A percentile compares a stretch with the other conserved stretches of the same genome.
These are phyloP conservation scores for Podarcis raffonei DNA, from an alignment of 2,113 vertebrate species.

Conservation along the genomic window DNA sequence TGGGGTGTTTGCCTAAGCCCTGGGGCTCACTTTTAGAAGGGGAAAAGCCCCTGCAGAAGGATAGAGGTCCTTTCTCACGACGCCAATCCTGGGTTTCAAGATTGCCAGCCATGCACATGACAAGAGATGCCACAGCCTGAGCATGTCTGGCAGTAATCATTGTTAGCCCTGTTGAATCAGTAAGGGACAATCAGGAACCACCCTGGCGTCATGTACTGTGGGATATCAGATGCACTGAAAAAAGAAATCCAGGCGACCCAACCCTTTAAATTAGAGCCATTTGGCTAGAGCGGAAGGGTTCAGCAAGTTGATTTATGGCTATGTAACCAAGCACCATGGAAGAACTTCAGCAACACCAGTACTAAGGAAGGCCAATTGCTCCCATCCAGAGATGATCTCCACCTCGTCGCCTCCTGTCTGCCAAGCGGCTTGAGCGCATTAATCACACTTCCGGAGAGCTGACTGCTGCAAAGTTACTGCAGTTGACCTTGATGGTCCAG, in stretches of 20 bases:
- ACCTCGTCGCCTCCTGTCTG: not conserved
- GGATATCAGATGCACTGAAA: not conserved
- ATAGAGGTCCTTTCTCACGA: not conserved
- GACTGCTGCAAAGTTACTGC: conserved; percentile 56
- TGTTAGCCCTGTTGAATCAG: not conserved
- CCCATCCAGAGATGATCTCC: conserved; percentile 50
- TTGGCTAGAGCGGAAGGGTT: not conserved
- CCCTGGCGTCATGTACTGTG: not conserved
- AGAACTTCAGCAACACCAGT: conserved; percentile 57
- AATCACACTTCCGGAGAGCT: conserved; percentile 46
- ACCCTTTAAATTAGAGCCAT: not conserved
- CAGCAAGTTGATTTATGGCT: conserved; percentile 48
- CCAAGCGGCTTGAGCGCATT: conserved; percentile 34
- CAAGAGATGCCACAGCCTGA: not conserved
- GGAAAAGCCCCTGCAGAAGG: not conserved
- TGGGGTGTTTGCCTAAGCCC: not conserved
- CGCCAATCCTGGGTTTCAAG: not conserved
- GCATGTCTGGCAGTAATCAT: not conserved
- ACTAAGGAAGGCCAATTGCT: conserved; percentile 50
- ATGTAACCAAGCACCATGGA: conserved; percentile 58
- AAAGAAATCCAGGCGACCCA: not conserved
- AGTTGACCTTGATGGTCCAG: conserved; percentile 61
- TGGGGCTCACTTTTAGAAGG: too few species aligned
- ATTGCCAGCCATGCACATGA: not conserved
- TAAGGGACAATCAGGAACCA: not conserved